Evolutionary conservation across 2,113 vertebrate genomes (phyloP).

Genomic region (Macroglossus sobrinus): DNA sequence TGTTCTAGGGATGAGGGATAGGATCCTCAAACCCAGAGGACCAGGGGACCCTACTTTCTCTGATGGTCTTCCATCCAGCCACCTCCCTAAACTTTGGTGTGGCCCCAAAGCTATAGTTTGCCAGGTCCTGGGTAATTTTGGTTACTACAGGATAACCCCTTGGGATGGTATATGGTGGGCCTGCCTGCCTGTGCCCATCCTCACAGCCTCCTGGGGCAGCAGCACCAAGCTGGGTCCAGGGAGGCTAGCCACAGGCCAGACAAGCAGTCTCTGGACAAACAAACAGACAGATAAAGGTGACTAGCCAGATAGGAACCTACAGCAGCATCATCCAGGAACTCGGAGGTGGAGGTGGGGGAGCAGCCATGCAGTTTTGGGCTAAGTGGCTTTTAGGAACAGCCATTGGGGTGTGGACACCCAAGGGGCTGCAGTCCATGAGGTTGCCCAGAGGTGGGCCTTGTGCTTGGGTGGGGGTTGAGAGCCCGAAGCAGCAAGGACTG

Average conservation of each 20-base stretch:
- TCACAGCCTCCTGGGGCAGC: background rate
- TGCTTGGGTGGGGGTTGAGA: background rate
- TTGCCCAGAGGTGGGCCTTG: background rate
- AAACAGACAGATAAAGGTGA: background rate
- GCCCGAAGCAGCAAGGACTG: background rate
- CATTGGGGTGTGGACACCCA: slow-evolving; percentile 48
- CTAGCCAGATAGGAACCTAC: background rate
- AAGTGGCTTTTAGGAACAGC: slow-evolving; percentile 61
- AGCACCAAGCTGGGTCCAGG: background rate
- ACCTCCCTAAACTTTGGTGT: background rate
- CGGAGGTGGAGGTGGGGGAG: background rate
- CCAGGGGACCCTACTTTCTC: background rate
- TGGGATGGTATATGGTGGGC: background rate
- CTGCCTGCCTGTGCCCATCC: background rate
- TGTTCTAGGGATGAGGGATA: background rate
- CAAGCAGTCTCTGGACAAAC: background rate
- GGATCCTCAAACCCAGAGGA: background rate
- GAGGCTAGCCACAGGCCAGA: background rate
- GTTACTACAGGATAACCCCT: background rate
- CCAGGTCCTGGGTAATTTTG: background rate
- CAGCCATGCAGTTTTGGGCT: background rate
- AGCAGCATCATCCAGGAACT: background rate
- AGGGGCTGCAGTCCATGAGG: background rate
- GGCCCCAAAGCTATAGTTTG: background rate
- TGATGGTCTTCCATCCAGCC: background rate